Evolutionary conservation across 2,888 invertebrate species (phyloP), one percentile per base, ranked within the genome.

Genomic region (Callyntrura guangdongensis): DNA sequence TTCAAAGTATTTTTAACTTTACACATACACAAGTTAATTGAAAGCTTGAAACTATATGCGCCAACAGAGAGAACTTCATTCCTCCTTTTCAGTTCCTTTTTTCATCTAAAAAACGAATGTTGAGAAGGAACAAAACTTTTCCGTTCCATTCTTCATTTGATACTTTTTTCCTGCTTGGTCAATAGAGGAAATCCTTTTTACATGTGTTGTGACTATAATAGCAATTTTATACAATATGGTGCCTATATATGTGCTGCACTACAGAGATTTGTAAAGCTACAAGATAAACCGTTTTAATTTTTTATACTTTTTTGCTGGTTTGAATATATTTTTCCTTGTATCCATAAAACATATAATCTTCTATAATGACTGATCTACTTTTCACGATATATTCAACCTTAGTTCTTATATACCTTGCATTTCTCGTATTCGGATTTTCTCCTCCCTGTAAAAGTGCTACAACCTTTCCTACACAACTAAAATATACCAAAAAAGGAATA

Each of bases 381-480:
- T 72, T 72, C 8, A 67, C 22, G 64, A 22, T 27, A 67, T 2
- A 2, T 53, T 14, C n/a, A 14, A 14, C 2, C 8, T n/a, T 8
- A 61, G 17, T 45, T 72, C 72, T 72, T 14, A 1, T 53, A 67
- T 17, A 27, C 36, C 12, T 20, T 56, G 84, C 69, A 85, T 69
- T 85, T 85, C 69, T 56, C 56, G 84, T 84, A 61, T 45, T 84
- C 72, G 22, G 20, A 17, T 36, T 27, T 67, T 27, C 72, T 45
- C 36, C 14, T 22, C 61, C 36, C 64, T 82, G n/a, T 9, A 67
- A 83, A 67, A 83, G 82, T 82, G 82, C 82, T 82, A 67, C 83
- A 67, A 83, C 83, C 69, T 61, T 61, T 83, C 67, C n/a, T n/a
- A n/a, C 9, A 67, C n/a, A 9, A 6, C n/a, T n/a, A n/a, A 45